Evolutionary conservation across 2,888 invertebrate species (phyloP), one percentile per base, ranked within the genome.

Genomic region (Toxonevra muliebris): DNA sequence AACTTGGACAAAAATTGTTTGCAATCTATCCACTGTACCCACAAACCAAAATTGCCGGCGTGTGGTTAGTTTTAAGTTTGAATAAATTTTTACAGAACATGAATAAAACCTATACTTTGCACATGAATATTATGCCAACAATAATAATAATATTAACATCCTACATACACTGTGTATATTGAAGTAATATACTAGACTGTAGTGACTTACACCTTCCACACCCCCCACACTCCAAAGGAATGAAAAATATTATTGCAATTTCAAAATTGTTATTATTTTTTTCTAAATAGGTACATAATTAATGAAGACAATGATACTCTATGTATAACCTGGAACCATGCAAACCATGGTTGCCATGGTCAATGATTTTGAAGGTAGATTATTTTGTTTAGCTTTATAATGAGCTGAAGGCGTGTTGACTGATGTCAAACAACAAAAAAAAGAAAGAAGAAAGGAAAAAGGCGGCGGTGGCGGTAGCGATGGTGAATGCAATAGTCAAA

Each of bases 281-380:
- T 30, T 30, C 7, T 7, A 4, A 4, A 2, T 30, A 30, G 7
- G 7, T 30, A 30, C 30, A 30, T 30, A 30, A 30, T 30, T 30
- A 30, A 30, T 30, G 30, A 30, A 30, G 30, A 30, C 30, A 30
- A 30, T 30, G 30, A 2, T 4, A 30, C 7, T 2, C 30, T 4
- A 30, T 30, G 30, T 30, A 30, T 4, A 30, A 30, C 30, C 11
- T 40, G n/a, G 57, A 9, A 19, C n/a, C 20, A 9, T 57, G n/a
- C 13, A 57, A n/a, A 19, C 57, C 42, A 40, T 12, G 45, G 61
- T 68, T 63, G 72, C 72, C 70, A 78, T 77, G 77, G 77, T 76
- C 73, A 74, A 66, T 75, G 75, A 53, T 17, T 60, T 62, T 41
- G 30, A 43, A 30, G 30, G 11, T 15, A n/a, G 60, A 54, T 54